phyloP scores from a whole-genome alignment of 2,888 invertebrate genomes.

The Diadromus collaris region DNA sequence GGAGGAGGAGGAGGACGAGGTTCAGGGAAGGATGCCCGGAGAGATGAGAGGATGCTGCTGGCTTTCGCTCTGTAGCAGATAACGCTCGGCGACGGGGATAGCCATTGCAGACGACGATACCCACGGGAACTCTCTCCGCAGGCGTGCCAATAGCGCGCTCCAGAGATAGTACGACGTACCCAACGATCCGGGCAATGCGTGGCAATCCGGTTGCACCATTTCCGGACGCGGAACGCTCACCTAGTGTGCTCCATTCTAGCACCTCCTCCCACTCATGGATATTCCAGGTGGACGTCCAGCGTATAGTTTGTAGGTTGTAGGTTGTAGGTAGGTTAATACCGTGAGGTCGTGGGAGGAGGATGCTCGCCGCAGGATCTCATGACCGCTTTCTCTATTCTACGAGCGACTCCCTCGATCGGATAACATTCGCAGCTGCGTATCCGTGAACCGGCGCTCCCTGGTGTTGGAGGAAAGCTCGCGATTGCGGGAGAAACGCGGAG shows the following conservation, averaged over 20 bases:
- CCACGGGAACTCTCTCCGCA: slow-evolving; percentile 69
- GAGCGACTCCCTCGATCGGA: slow-evolving; percentile 19
- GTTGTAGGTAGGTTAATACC: slow-evolving; percentile 14
- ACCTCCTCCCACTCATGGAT: slow-evolving; percentile 51
- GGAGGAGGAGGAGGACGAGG: slow-evolving; percentile 19
- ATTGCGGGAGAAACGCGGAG: background rate
- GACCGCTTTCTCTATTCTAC: slow-evolving; percentile 38
- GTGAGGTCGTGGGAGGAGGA: slow-evolving; percentile 16
- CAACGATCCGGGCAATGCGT: slow-evolving; percentile 66
- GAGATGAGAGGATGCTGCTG: slow-evolving; percentile 54
- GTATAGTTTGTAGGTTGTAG: slow-evolving; percentile 13
- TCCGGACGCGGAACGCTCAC: slow-evolving; percentile 54
- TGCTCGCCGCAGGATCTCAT: slow-evolving; percentile 40
- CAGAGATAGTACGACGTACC: slow-evolving; percentile 67
- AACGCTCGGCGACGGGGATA: slow-evolving; percentile 51
- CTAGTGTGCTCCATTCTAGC: background rate
- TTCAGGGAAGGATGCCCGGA: slow-evolving; percentile 38
- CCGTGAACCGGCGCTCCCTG: background rate
- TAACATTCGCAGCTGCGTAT: background rate
- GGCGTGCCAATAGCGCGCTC: slow-evolving; percentile 69
- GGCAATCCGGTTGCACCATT: slow-evolving; percentile 61
- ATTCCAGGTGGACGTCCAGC: slow-evolving; percentile 25
- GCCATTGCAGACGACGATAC: slow-evolving; percentile 69
- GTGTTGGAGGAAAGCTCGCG: background rate
- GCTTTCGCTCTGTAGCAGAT: slow-evolving; percentile 54